Conservation (phyloP, 2,888 invertebrate genomes). For the Empis stercorea region DNA sequence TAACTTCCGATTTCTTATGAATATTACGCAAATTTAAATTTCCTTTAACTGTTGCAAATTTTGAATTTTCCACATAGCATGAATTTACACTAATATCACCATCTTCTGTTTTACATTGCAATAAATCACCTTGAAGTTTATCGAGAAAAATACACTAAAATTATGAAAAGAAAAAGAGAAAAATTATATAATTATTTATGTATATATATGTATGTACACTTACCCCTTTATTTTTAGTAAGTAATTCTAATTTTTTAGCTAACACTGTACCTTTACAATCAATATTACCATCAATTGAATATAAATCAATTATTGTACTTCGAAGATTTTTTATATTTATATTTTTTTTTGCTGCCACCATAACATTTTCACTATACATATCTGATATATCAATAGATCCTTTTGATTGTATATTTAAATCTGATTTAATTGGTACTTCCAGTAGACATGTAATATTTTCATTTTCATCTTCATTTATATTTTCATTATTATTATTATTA, state of each 20-base stretch:
- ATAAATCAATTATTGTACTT: slow-evolving; percentile 21
- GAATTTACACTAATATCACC: slow-evolving; percentile 28
- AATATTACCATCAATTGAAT: slow-evolving; percentile 25
- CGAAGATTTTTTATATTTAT: slow-evolving; percentile 26
- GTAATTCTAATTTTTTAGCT: slow-evolving; percentile 21
- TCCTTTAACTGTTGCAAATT: slow-evolving; percentile 28
- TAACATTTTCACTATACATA: slow-evolving; percentile 23
- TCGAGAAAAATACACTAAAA: slow-evolving; percentile 25
- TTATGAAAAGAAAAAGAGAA: too few relatives aligned
- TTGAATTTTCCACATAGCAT: slow-evolving; percentile 29
- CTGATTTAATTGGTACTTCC: slow-evolving; percentile 27
- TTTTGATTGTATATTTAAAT: slow-evolving; percentile 20
- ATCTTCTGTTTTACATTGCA: slow-evolving; percentile 23
- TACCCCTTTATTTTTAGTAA: slow-evolving; percentile 21
- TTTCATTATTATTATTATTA: neutral
- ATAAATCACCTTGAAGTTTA: slow-evolving; percentile 28
- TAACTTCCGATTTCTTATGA: slow-evolving; percentile 26
- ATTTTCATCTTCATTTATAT: slow-evolving; percentile 11
- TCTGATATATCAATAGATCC: slow-evolving; percentile 21
- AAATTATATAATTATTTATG: neutral
- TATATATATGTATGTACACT: neutral
- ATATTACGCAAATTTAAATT: slow-evolving; percentile 28
- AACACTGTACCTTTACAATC: slow-evolving; percentile 24
- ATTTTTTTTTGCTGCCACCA: slow-evolving; percentile 17
- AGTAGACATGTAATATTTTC: slow-evolving; percentile 14